Evolutionary conservation across 2,797 vertebrate species (phyloP), one percentile per base, ranked within the genome.

Genomic region (Protonibea diacanthus): DNA sequence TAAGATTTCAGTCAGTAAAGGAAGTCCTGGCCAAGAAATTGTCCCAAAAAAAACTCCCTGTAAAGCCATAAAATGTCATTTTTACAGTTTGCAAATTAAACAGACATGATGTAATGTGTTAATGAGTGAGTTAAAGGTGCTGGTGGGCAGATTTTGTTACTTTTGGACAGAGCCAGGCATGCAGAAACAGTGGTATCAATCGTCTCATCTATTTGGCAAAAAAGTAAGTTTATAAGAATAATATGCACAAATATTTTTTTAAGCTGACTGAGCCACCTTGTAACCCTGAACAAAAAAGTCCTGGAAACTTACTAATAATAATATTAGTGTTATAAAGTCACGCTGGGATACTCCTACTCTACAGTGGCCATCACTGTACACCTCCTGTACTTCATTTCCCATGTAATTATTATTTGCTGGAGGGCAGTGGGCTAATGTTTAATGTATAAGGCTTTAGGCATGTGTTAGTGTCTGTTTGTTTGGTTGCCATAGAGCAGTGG

Each of bases 401-500:
- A 78, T 84, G 75, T 63, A 63, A 83, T 83, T 65, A 80, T 69
- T 74, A 74, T 82, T 66, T 77, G 48, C 74, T 83, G 62, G 23
- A 78, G 56, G 80, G 68, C 38, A 71, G 47, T 52, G 18, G 20
- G 25, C 80, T 82, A 48, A 82, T 87, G 76, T 76, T 78, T 81
- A 77, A 85, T 85, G 64, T 60, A 75, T 70, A 40, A 77, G 47
- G 74, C 55, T 74, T 67, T 74, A 72, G 66, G 71, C 72, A 63
- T 61, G 79, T 82, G 59, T 80, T 51, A 65, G 73, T 72, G 47
- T 80, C 21, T 89, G 88, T 89, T 76, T 90, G 83, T 81, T 78
- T 82, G 48, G 88, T 90, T 90, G 80, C 72, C 72, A 87, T 81
- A 74, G 78, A 87, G 88, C 78, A 59, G 63, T 63, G 71, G 78